A percentile compares a stretch with the other conserved stretches of the same genome.
Evolutionary conservation across 2,888 invertebrate species (phyloP).

Genomic region (Autographa gamma): DNA sequence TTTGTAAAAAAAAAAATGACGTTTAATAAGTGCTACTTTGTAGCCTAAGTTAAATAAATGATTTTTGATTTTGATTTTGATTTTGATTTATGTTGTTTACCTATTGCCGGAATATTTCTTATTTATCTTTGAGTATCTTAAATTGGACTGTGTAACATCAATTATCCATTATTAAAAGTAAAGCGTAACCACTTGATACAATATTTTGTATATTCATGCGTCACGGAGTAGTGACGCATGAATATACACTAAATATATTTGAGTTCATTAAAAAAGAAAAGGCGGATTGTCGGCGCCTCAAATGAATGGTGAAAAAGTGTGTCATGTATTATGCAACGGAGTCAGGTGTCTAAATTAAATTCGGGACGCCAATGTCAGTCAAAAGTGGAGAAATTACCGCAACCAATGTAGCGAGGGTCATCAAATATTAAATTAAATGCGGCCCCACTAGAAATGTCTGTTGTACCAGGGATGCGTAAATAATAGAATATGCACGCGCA

Average conservation of each 20-base stretch:
- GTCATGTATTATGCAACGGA: slow-evolving; percentile 80
- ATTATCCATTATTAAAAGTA: too few relatives aligned
- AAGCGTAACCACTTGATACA: not conserved
- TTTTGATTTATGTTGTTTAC: not conserved
- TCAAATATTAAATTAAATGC: slow-evolving; percentile 14
- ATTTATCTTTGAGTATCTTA: not conserved
- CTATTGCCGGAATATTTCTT: not conserved
- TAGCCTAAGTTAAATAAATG: too few relatives aligned
- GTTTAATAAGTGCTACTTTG: too few relatives aligned
- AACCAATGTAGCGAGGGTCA: slow-evolving; percentile 41
- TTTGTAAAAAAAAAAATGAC: too few relatives aligned
- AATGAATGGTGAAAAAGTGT: slow-evolving; percentile 72
- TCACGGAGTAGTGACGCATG: slow-evolving; percentile 13
- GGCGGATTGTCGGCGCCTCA: slow-evolving; percentile 58
- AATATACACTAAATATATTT: slow-evolving; percentile 68
- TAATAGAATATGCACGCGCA: not conserved
- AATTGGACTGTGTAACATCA: too few relatives aligned
- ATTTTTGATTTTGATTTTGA: too few relatives aligned
- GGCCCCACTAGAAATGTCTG: not conserved
- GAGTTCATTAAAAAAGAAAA: slow-evolving; percentile 77
- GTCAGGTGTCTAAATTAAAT: slow-evolving; percentile 82
- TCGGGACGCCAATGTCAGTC: slow-evolving; percentile 78
- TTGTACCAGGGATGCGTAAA: not conserved
- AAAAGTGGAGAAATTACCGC: slow-evolving; percentile 64
- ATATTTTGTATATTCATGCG: slow-evolving; percentile 20